phyloP scores from a whole-genome alignment of 1,140 invertebrate genomes.

The Aphelenchoides besseyi region DNA sequence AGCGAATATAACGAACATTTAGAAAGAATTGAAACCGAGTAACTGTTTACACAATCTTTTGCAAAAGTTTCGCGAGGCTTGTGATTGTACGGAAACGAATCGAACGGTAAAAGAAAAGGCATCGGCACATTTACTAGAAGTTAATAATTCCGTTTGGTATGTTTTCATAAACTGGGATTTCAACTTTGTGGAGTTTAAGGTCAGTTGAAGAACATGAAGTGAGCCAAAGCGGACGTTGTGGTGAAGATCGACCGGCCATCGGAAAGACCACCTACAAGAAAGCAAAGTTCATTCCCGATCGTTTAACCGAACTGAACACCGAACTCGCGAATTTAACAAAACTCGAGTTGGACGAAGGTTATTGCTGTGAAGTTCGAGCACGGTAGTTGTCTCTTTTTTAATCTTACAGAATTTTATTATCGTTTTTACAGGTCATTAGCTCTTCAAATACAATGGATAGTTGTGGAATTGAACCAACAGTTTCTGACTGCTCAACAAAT shows the following conservation, averaged over 20 bases:
- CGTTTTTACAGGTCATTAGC: no score
- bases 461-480: slow-evolving; percentile 34
- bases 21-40: slow-evolving; percentile 41
- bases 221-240: slow-evolving; percentile 37
- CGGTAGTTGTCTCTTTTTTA: no score
- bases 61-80: slow-evolving; percentile 27
- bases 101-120: slow-evolving; percentile 21
- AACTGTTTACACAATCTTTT: slow-evolving; percentile 36
- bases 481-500: slow-evolving; percentile 41
- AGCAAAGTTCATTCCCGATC: slow-evolving; percentile 35
- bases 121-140: slow-evolving; percentile 7
- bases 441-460: slow-evolving; percentile 45
- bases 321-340: slow-evolving; percentile 30
- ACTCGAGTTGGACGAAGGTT: slow-evolving; percentile 30
- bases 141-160: slow-evolving; percentile 32
- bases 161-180: neutral
- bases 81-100: slow-evolving; percentile 35
- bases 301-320: slow-evolving; percentile 30
- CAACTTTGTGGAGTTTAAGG: slow-evolving; percentile 27
- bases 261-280: slow-evolving; percentile 39
- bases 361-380: slow-evolving; percentile 40
- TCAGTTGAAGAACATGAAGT: slow-evolving; percentile 38
- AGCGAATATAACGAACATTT: slow-evolving; percentile 2
- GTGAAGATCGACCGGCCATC: slow-evolving; percentile 34
- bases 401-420: no score